phyloP scores from a whole-genome alignment of 2,888 invertebrate species.

The Leptinotarsa juncta region DNA sequence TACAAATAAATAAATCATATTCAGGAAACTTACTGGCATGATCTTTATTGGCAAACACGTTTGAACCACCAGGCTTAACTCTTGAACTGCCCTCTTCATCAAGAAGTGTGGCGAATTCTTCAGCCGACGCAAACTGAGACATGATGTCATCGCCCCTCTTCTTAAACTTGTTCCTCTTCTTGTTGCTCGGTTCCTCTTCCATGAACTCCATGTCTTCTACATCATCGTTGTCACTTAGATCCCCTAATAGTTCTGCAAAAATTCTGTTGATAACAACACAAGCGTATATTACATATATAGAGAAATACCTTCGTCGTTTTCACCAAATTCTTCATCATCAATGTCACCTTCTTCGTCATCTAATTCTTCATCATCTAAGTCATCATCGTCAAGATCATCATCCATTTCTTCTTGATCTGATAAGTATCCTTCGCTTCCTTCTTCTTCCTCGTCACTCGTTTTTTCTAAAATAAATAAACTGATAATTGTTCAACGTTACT shows the following conservation, averaged over 20 bases:
- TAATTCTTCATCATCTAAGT: constrained; percentile 39
- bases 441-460: constrained; percentile 6
- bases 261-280: background rate
- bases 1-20: background rate
- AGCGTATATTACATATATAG: background rate
- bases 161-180: constrained; percentile 42
- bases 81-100: constrained; percentile 82
- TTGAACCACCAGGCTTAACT: constrained; percentile 72
- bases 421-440: constrained; percentile 37
- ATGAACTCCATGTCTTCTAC: constrained; percentile 65
- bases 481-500: background rate
- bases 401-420: constrained; percentile 58
- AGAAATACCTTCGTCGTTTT: constrained; percentile 61
- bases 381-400: constrained; percentile 55
- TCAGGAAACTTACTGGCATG: constrained; percentile 72
- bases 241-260: constrained; percentile 54
- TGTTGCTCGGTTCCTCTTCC: constrained; percentile 47
- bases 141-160: constrained; percentile 66
- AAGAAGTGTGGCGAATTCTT: constrained; percentile 88
- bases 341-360: constrained; percentile 63
- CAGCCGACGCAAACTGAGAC: constrained; percentile 84
- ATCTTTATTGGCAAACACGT: constrained; percentile 79
- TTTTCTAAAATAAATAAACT: constrained; percentile 13
- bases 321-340: constrained; percentile 65
- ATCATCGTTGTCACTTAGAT: constrained; percentile 59